These are phyloP conservation scores for Machimus atricapillus DNA, from an alignment of 2,888 invertebrate species.

Conservation along the genomic window DNA sequence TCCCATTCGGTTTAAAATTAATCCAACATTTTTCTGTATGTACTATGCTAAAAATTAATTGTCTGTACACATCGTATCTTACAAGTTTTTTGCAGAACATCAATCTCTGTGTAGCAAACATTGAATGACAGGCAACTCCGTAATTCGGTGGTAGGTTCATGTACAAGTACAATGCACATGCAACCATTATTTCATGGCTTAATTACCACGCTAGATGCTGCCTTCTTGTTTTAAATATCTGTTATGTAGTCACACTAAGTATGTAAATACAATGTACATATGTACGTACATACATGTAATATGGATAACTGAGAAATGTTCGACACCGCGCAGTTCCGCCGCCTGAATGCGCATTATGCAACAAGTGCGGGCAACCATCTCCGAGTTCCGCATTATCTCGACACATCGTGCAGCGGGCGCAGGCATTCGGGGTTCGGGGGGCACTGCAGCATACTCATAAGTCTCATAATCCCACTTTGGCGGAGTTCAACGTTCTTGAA, in stretches of 20 bases:
- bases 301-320: neutral
- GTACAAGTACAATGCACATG: neutral
- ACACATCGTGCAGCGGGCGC: neutral
- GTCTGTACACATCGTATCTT: neutral
- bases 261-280: neutral
- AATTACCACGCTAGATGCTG: neutral
- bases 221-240: neutral
- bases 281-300: neutral
- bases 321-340: neutral
- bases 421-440: neutral
- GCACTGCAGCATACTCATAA: neutral
- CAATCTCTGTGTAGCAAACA: neutral
- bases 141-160: neutral
- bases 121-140: neutral
- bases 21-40: too few relatives aligned
- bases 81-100: neutral
- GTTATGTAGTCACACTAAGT: neutral
- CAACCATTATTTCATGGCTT: neutral
- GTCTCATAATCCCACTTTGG: slow-evolving; percentile 4
- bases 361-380: neutral
- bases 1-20: too few relatives aligned
- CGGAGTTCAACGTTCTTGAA: slow-evolving; percentile 19
- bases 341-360: neutral
- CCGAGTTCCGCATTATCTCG: neutral
- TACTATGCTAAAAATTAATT: neutral